phyloP scores from a whole-genome alignment of 2,113 vertebrate genomes.

The Gila orcuttii region DNA sequence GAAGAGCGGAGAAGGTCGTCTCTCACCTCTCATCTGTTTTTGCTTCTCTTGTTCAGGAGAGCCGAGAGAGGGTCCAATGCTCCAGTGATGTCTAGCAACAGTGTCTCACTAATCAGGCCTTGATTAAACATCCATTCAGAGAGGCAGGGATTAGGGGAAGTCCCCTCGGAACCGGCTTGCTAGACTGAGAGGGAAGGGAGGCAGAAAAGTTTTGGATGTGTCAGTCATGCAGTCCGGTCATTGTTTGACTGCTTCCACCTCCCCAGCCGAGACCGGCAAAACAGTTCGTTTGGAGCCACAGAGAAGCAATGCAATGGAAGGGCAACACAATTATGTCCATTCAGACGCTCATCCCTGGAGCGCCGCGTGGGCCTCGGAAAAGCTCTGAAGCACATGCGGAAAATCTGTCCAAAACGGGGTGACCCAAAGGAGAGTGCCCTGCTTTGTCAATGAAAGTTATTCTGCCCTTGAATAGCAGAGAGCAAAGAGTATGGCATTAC shows the following conservation, averaged over 20 bases:
- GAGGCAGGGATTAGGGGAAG: slow-evolving; percentile 65
- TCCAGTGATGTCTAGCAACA: slow-evolving; percentile 58
- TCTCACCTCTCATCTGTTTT: slow-evolving; percentile 48
- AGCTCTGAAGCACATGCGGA: slow-evolving; percentile 20
- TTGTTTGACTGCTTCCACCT: slow-evolving; percentile 51
- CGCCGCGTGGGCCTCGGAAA: background rate
- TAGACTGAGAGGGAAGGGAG: slow-evolving; percentile 55
- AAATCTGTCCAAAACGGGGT: slow-evolving; percentile 30
- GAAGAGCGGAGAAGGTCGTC: slow-evolving; percentile 54
- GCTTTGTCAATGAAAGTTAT: slow-evolving; percentile 23
- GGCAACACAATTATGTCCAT: slow-evolving; percentile 32
- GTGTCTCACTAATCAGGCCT: slow-evolving; percentile 57
- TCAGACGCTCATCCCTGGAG: slow-evolving; percentile 14
- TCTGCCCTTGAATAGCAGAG: slow-evolving; percentile 1
- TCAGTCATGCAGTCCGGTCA: slow-evolving; percentile 32
- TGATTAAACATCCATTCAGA: slow-evolving; percentile 66
- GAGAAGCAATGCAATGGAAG: slow-evolving; percentile 32
- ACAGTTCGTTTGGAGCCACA: slow-evolving; percentile 37
- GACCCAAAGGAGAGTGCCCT: slow-evolving; percentile 12
- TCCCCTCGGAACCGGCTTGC: slow-evolving; percentile 61
- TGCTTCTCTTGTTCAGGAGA: slow-evolving; percentile 49
- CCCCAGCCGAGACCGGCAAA: slow-evolving; percentile 29
- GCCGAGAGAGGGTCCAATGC: slow-evolving; percentile 6
- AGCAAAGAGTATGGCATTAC: background rate
- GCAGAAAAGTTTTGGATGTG: slow-evolving; percentile 18